These are phyloP conservation scores for Poecilia gillii DNA, from an alignment of 2,797 vertebrate genomes.

Conservation along the genomic window DNA sequence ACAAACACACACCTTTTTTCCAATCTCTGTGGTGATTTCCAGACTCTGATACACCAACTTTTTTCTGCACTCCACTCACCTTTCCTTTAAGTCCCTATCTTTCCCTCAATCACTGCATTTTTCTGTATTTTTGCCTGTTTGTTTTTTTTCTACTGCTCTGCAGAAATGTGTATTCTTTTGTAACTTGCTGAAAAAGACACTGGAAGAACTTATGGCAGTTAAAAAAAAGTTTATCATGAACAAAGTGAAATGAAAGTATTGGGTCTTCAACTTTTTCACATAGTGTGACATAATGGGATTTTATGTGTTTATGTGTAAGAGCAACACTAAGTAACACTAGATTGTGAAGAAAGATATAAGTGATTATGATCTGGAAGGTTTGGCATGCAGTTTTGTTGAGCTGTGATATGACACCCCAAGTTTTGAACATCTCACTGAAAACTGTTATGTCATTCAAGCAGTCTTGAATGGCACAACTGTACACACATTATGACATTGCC, in stretches of 20 bases:
- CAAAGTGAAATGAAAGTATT: constrained; percentile 38
- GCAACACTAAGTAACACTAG: not conserved
- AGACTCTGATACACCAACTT: constrained; percentile 53
- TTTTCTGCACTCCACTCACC: constrained; percentile 28
- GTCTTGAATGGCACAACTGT: not conserved
- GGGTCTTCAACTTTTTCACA: not conserved
- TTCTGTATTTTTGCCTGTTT: constrained; percentile 11
- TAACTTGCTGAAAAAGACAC: constrained; percentile 44
- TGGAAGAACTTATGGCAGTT: constrained; percentile 5
- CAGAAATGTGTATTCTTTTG: constrained; percentile 57
- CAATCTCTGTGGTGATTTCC: constrained; percentile 46
- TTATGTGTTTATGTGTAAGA: not conserved
- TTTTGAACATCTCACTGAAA: not conserved
- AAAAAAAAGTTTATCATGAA: constrained; percentile 47
- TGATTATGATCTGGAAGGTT: not conserved
- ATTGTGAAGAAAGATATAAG: not conserved
- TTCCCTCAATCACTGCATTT: constrained; percentile 23
- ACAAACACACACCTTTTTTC: constrained; percentile 35
- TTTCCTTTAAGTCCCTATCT: constrained; percentile 17
- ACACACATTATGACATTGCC: not conserved
- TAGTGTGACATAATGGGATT: not conserved
- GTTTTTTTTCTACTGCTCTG: constrained; percentile 28
- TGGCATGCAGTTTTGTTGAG: not conserved
- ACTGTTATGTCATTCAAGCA: not conserved
- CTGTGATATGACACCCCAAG: not conserved